Evolutionary conservation across 2,113 vertebrate genomes (phyloP).

Genomic region (Mungos mungo): DNA sequence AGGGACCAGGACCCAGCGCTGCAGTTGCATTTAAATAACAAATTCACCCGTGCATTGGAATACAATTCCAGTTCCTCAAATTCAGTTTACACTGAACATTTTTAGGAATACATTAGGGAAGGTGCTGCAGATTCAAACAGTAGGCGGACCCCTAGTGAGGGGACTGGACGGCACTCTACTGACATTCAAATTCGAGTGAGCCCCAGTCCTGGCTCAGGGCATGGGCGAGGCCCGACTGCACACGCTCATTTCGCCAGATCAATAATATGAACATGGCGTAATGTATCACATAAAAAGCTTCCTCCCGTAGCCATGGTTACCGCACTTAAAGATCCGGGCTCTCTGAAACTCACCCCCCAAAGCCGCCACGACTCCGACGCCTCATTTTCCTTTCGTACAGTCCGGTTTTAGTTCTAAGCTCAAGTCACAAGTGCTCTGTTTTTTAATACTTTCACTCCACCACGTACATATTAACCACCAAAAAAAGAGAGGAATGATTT

Average conservation of each 20-base stretch:
- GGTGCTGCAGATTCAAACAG: background rate
- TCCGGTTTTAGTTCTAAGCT: background rate
- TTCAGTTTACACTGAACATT: background rate
- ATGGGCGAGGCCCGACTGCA: too few relatives aligned
- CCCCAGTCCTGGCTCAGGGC: background rate
- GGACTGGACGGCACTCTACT: background rate
- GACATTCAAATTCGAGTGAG: background rate
- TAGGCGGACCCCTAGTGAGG: background rate
- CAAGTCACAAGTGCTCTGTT: background rate
- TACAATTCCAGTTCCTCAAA: background rate
- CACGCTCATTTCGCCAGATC: background rate
- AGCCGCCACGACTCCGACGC: background rate
- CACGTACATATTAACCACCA: background rate
- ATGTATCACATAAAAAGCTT: accelerated
- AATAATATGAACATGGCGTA: too few relatives aligned
- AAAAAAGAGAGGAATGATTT: background rate
- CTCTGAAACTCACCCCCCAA: background rate
- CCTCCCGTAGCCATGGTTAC: background rate
- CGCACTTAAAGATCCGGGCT: background rate
- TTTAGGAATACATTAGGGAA: background rate
- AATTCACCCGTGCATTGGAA: background rate
- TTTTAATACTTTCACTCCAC: background rate
- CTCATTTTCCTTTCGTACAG: accelerated
- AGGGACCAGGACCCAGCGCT: background rate
- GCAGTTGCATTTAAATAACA: background rate